Conservation (phyloP, 1,140 invertebrate genomes). For the Magallana gigas region DNA sequence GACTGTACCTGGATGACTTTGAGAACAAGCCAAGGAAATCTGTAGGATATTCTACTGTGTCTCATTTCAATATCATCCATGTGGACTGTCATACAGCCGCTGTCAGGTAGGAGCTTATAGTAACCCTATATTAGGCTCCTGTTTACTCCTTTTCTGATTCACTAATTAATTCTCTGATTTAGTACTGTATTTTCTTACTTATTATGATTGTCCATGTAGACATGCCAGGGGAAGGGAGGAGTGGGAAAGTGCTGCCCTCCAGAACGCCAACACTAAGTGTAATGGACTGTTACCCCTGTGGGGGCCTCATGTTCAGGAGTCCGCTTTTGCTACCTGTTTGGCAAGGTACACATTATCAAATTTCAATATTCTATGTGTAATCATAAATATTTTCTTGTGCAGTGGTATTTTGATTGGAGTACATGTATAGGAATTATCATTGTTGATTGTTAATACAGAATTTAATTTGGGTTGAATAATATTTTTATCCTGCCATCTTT, state of each 20-base stretch:
- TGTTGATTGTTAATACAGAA: no score
- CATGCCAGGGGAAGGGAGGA: conserved; percentile 90
- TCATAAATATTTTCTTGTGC: no score
- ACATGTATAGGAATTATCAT: no score
- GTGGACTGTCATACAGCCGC: conserved; percentile 98
- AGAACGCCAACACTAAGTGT: conserved; percentile 98
- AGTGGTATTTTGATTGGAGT: no score
- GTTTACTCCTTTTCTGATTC: background rate
- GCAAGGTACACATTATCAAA: conserved; percentile 85
- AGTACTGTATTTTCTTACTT: background rate
- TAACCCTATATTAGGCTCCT: background rate
- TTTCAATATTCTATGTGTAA: no score
- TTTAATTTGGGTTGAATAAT: no score
- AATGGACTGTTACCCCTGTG: conserved; percentile 97
- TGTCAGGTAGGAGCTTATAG: conserved; percentile 83
- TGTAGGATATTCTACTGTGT: conserved; percentile 92
- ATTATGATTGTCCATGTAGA: conserved; percentile 72
- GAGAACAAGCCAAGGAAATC: conserved; percentile 88
- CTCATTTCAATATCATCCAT: conserved; percentile 99
- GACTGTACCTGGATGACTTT: conserved; percentile 95
- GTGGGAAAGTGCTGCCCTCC: conserved; percentile 97
- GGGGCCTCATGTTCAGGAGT: conserved; percentile 97
- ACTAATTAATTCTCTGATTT: no score
- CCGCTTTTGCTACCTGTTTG: conserved; percentile 94
- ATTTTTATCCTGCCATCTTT: background rate